Conservation (phyloP, 1,140 invertebrate genomes). For the Cherax quadricarinatus region DNA sequence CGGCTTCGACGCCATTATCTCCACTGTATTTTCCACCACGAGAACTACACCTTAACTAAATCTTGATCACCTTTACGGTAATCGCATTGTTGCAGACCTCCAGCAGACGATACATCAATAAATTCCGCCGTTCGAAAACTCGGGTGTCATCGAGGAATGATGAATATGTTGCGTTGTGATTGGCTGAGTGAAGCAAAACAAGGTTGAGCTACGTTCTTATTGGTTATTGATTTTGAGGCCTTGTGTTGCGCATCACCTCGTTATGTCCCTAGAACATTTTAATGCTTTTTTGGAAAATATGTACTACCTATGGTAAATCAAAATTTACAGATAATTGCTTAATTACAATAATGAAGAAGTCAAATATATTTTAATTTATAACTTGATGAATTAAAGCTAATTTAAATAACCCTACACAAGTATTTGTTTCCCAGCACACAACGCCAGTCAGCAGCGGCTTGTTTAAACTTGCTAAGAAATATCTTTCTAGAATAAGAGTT, state of each 20-base stretch:
- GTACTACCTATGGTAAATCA: neutral
- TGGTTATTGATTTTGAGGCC: constrained; percentile 16
- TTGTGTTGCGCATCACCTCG: constrained; percentile 49
- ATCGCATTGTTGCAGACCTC: constrained; percentile 33
- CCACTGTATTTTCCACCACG: neutral
- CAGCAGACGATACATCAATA: constrained; percentile 69
- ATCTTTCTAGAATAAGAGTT: no score
- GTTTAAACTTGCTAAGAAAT: no score
- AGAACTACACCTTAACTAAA: neutral
- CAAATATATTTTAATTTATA: neutral
- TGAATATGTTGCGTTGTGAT: constrained; percentile 20
- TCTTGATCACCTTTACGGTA: neutral
- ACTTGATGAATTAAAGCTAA: neutral
- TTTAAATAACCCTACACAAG: neutral
- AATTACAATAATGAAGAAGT: neutral
- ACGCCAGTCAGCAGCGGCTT: no score
- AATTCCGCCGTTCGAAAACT: constrained; percentile 44
- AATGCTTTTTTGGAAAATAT: constrained; percentile 39
- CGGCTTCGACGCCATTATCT: constrained; percentile 57
- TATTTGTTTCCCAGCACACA: neutral
- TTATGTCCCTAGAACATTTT: constrained; percentile 22
- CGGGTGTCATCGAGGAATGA: neutral
- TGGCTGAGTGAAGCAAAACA: neutral
- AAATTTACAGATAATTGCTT: no score
- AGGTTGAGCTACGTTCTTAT: constrained; percentile 18